Evolutionary conservation across 2,113 vertebrate species (phyloP), one percentile per base, ranked within the genome.

Genomic region (Oncorhynchus kisutch): DNA sequence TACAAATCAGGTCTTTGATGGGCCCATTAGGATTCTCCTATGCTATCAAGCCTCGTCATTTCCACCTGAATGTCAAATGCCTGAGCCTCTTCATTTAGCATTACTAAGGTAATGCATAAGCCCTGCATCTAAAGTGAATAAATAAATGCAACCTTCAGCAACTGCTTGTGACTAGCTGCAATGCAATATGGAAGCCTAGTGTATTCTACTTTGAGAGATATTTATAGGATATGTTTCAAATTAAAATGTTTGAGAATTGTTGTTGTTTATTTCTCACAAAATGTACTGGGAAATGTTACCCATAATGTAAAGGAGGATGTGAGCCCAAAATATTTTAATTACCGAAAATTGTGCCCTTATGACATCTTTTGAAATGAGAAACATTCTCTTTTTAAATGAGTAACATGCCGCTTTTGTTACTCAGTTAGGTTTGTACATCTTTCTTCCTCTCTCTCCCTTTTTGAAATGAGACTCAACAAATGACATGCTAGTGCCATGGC

Each of bases 21-120:
- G 94, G 92, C 96, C 95, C 94, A 98, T 99, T 98, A 98, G 95
- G 96, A 96, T 94, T 97, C 96, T 89, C 94, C 94, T 96, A 93
- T 92, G 92, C 95, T 93, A 93, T 93, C 93, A 92, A 92, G 94
- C 93, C 92, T 94, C 94, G 94, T 96, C 92, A 95, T 95, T 96
- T 97, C 96, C 95, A 94, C 94, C 91, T 94, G 93, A 96, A 99
- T 97, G 94, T 95, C 94, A 95, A 95, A 95, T 92, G 94, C 93
- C 92, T 92, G 88, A 92, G 93, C 93, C 93, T 95, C 93, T 95
- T 95, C 94, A 91, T 93, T 96, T 94, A 95, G 95, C 92, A 94
- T 92, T 84, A 91, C 94, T 91, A 91, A 93, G 92, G 94, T 92
- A 93, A 95, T 93, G 91, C 90, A 91, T 91, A 93, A 93, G 89